A percentile compares a stretch with the other conserved stretches of the same genome.
phyloP scores from a whole-genome alignment of 2,797 vertebrate genomes.

The Urosaurus nigricauda region DNA sequence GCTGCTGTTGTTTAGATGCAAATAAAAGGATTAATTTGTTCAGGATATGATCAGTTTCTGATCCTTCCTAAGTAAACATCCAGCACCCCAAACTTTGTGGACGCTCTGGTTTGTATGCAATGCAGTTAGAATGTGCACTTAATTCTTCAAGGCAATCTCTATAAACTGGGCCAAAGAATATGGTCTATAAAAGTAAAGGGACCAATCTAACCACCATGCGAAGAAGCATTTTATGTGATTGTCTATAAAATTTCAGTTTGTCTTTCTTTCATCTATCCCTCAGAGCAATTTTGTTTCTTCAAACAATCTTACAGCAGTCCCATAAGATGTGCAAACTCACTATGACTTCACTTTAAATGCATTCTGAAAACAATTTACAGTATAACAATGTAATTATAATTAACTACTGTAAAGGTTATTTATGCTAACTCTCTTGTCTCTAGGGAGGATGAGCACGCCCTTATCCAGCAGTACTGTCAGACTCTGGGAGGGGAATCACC shows the following conservation, averaged over 20 bases:
- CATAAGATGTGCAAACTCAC: neutral
- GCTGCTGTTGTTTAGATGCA: neutral
- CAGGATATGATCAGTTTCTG: neutral
- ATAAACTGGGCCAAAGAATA: neutral
- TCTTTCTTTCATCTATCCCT: constrained; percentile 2
- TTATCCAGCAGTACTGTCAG: constrained; percentile 98
- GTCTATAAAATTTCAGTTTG: neutral
- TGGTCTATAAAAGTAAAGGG: neutral
- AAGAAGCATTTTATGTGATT: neutral
- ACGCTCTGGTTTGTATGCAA: neutral
- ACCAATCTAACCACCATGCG: neutral
- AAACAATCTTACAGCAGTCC: neutral
- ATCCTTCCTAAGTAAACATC: neutral
- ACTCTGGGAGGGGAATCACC: constrained; percentile 93
- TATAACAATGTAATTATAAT: constrained; percentile 14
- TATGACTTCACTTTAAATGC: neutral
- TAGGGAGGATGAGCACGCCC: constrained; percentile 95
- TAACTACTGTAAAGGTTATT: neutral
- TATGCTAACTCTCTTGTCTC: constrained; percentile 38
- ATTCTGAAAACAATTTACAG: constrained; percentile 18
- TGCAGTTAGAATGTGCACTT: neutral
- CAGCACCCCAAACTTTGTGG: neutral
- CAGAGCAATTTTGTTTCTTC: neutral
- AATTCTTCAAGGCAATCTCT: neutral
- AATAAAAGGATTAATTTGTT: neutral